A percentile compares a stretch with the other conserved stretches of the same genome.
Conservation (phyloP, 2,797 vertebrate genomes). For the Emydoidea blandingii region DNA sequence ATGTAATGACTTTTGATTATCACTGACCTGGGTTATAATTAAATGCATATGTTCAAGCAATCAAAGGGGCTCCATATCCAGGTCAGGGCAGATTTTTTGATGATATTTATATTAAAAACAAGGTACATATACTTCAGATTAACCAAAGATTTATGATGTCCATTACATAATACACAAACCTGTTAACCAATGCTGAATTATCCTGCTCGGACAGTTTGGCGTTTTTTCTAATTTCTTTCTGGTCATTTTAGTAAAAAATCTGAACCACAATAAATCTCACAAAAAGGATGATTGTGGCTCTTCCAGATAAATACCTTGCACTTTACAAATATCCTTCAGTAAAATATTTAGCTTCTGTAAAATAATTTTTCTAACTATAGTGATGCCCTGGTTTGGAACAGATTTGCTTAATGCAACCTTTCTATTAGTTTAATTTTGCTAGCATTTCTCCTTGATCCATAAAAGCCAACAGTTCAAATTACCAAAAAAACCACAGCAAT, state of each 20-base stretch:
- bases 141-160: background rate
- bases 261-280: background rate
- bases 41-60: background rate
- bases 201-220: background rate
- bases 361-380: background rate
- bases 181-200: background rate
- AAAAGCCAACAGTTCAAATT: background rate
- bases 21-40: background rate
- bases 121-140: background rate
- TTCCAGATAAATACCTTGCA: background rate
- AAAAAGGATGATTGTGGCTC: constrained; percentile 2
- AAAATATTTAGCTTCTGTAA: background rate
- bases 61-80: background rate
- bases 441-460: background rate
- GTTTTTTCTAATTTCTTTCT: background rate
- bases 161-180: background rate
- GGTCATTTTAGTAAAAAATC: background rate
- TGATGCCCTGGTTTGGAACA: background rate
- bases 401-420: background rate
- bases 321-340: background rate
- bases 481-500: background rate
- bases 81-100: background rate
- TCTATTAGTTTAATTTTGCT: background rate
- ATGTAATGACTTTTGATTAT: background rate
- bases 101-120: too few relatives aligned